A percentile compares a stretch with the other conserved stretches of the same genome.
Evolutionary conservation across 2,888 invertebrate species (phyloP).

Genomic region (Leptinotarsa haldemani): DNA sequence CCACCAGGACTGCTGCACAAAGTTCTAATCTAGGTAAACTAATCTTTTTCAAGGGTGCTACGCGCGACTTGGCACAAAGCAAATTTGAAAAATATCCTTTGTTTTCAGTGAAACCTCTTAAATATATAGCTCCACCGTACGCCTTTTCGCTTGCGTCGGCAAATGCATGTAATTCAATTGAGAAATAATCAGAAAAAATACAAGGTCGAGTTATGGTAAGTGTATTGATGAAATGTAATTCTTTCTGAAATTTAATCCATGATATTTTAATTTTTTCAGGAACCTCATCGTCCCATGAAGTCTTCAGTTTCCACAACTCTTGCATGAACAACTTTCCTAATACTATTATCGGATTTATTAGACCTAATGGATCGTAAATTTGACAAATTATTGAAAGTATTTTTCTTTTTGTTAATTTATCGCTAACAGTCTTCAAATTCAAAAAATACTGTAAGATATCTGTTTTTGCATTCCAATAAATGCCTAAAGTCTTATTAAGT

Average conservation of each 20-base stretch:
- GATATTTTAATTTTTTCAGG: too few relatives aligned
- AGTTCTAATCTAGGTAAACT: conserved; percentile 27
- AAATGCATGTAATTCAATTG: conserved; percentile 24
- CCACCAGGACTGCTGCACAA: conserved; percentile 5
- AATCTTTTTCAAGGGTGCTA: conserved; percentile 24
- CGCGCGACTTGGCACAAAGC: conserved; percentile 23
- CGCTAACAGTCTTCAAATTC: background rate
- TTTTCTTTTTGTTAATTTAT: conserved; percentile 5
- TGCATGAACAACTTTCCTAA: conserved; percentile 17
- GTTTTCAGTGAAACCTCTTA: background rate
- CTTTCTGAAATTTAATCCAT: too few relatives aligned
- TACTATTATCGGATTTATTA: conserved; percentile 3
- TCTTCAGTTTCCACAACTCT: conserved; percentile 19
- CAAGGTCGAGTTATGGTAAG: conserved; percentile 8
- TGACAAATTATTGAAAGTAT: conserved; percentile 16
- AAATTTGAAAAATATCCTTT: conserved; percentile 8
- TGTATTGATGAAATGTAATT: background rate
- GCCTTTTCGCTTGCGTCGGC: conserved; percentile 25
- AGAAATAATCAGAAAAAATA: background rate
- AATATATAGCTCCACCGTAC: conserved; percentile 23
- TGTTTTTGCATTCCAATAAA: conserved; percentile 21
- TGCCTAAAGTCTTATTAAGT: conserved; percentile 11
- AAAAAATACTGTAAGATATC: conserved; percentile 15
- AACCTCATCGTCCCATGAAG: too few relatives aligned
- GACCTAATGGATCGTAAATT: conserved; percentile 19